Conservation (phyloP, 2,113 vertebrate species). For the Varanus komodoensis region DNA sequence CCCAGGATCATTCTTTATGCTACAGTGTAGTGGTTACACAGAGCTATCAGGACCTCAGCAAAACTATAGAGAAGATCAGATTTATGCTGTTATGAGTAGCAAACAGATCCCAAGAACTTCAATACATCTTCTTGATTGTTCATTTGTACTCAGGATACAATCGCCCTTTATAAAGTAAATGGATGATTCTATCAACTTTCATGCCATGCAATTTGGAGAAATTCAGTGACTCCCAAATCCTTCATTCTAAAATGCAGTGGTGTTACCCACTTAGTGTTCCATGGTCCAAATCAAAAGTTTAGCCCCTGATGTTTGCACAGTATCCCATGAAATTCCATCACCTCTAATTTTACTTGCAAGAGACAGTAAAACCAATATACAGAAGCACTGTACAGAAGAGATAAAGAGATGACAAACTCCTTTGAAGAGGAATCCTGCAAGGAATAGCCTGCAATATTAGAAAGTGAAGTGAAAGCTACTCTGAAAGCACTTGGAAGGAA, state of each 20-base stretch:
- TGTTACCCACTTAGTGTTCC: slow-evolving; percentile 18
- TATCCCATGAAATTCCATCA: background rate
- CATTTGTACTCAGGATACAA: slow-evolving; percentile 40
- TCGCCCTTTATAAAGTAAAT: slow-evolving; percentile 60
- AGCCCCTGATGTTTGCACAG: background rate
- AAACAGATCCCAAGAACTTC: slow-evolving; percentile 57
- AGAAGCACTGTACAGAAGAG: no score
- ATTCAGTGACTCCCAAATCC: slow-evolving; percentile 60
- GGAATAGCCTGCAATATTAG: no score
- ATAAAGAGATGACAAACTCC: no score
- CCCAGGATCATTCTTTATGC: slow-evolving; percentile 45
- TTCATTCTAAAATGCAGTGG: slow-evolving; percentile 50
- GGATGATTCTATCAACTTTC: slow-evolving; percentile 54
- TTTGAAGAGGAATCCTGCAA: no score
- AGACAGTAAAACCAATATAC: no score
- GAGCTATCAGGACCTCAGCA: background rate
- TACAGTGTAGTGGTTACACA: slow-evolving; percentile 43
- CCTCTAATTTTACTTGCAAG: slow-evolving; percentile 1
- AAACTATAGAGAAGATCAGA: slow-evolving; percentile 39
- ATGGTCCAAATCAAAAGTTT: slow-evolving; percentile 30
- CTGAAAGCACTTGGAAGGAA: no score
- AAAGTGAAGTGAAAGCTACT: no score
- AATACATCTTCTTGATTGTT: slow-evolving; percentile 60
- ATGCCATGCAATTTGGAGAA: slow-evolving; percentile 53
- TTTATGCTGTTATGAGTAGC: slow-evolving; percentile 55